These are phyloP conservation scores for Trichosurus vulpecula DNA, from an alignment of 2,797 vertebrate species.

Conservation along the genomic window DNA sequence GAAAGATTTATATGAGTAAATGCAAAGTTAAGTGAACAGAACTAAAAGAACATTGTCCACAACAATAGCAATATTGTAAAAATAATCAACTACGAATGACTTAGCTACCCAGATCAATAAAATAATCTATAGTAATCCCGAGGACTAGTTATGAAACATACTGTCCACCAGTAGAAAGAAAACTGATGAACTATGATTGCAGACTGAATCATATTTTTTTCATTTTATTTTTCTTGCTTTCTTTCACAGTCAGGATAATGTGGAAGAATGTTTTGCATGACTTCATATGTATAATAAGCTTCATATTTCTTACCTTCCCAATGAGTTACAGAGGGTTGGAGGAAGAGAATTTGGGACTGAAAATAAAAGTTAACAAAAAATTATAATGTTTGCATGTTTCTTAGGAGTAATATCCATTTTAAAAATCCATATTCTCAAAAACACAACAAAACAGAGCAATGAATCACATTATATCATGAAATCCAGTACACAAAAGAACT, in stretches of 20 bases:
- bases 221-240: background rate
- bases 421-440: background rate
- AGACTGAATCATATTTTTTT: background rate
- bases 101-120: background rate
- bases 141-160: background rate
- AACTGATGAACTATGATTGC: background rate
- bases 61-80: background rate
- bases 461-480: background rate
- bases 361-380: background rate
- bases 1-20: background rate
- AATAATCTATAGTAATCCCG: background rate
- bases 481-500: background rate
- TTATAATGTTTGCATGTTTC: background rate
- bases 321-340: background rate
- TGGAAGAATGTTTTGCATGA: background rate
- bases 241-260: background rate
- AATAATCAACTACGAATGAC: background rate
- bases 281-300: background rate
- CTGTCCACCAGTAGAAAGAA: background rate
- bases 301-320: background rate
- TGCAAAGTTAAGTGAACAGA: background rate
- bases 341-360: background rate
- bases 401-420: background rate
- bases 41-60: background rate
- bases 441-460: background rate